These are phyloP conservation scores for Autographa gamma DNA, from an alignment of 2,888 invertebrate species.

Conservation along the genomic window DNA sequence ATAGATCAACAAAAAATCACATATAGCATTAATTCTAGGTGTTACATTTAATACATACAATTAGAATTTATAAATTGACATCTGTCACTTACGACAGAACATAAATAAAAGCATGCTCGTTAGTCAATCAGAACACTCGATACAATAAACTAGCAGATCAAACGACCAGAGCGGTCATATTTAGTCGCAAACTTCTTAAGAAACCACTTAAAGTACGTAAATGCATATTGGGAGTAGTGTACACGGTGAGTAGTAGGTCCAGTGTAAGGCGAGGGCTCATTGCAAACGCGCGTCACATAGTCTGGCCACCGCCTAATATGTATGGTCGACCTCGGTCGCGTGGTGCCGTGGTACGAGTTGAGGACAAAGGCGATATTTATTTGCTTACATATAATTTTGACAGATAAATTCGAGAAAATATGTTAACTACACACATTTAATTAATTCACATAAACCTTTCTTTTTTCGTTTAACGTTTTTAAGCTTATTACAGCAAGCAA, in stretches of 20 bases:
- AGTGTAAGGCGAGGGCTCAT: conserved; percentile 62
- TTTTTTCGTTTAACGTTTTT: no score
- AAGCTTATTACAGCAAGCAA: no score
- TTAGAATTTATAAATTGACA: neutral
- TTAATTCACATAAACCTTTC: no score
- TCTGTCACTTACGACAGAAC: neutral
- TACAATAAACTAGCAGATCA: neutral
- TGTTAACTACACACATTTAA: no score
- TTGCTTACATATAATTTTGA: no score
- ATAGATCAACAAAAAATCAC: no score
- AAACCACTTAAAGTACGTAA: neutral
- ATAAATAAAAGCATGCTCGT: conserved; percentile 1
- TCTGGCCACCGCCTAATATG: conserved; percentile 80
- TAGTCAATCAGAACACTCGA: neutral
- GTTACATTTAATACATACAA: no score
- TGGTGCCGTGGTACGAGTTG: conserved; percentile 56
- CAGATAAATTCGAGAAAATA: no score
- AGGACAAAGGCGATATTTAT: conserved; percentile 30
- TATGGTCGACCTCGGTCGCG: conserved; percentile 77
- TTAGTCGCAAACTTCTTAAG: conserved; percentile 1
- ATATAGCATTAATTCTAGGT: no score
- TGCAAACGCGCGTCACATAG: conserved; percentile 79
- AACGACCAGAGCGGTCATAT: neutral
- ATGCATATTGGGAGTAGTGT: conserved; percentile 40
- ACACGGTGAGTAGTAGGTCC: conserved; percentile 35